Conservation (phyloP, 1,140 invertebrate genomes). For the Tigriopus japonicus region DNA sequence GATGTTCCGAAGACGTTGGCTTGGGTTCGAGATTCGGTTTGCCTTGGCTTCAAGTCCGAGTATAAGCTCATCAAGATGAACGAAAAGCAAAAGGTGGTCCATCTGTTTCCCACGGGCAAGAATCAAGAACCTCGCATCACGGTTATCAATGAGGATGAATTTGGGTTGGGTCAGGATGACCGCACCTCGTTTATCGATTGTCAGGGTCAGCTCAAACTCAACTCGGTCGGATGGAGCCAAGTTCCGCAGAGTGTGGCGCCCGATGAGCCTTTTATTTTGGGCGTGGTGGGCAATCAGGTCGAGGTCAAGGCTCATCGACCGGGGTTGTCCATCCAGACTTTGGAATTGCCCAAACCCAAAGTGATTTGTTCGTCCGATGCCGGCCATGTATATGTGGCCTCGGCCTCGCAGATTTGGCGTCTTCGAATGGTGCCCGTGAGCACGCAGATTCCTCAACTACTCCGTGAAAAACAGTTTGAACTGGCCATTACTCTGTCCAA, state of each 20-base stretch:
- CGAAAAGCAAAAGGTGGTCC: constrained; percentile 11
- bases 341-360: constrained; percentile 43
- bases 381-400: constrained; percentile 50
- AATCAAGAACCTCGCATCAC: not conserved
- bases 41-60: constrained; percentile 62
- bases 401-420: constrained; percentile 66
- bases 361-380: constrained; percentile 17
- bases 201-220: constrained; percentile 43
- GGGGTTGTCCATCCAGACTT: constrained; percentile 48
- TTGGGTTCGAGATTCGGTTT: constrained; percentile 66
- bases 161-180: constrained; percentile 38
- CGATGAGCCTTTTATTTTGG: constrained; percentile 75
- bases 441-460: constrained; percentile 55
- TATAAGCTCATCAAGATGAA: constrained; percentile 54
- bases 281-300: constrained; percentile 53
- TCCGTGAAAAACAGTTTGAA: constrained; percentile 78
- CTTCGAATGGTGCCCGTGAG: constrained; percentile 52
- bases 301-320: constrained; percentile 60
- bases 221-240: constrained; percentile 62
- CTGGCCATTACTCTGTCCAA: constrained; percentile 80
- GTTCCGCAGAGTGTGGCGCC: constrained; percentile 54
- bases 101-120: not conserved
- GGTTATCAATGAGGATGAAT: not conserved
- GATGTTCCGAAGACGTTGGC: constrained; percentile 63
- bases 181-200: constrained; percentile 58